Conservation (phyloP, 2,797 vertebrate species). For the Tenualosa ilisha region DNA sequence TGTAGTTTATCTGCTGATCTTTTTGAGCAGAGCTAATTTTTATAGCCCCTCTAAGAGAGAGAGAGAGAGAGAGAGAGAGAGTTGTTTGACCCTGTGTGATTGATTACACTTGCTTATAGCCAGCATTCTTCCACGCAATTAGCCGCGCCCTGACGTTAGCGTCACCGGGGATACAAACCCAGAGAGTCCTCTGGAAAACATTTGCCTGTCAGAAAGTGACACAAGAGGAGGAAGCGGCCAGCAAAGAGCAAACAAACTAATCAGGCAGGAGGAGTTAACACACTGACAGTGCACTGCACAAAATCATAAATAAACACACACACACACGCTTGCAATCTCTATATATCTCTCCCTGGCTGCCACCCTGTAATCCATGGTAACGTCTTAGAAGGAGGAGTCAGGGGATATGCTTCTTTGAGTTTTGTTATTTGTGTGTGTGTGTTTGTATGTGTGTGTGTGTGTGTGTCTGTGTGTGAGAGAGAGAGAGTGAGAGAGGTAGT, state of each 20-base stretch:
- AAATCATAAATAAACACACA: neutral
- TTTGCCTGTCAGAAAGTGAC: neutral
- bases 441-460: neutral
- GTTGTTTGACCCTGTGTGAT: neutral
- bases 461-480: slow-evolving; percentile 52
- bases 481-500: neutral
- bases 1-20: too few species aligned
- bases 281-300: neutral
- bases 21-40: too few species aligned
- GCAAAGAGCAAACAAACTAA: neutral
- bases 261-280: slow-evolving; percentile 9
- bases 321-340: slow-evolving; percentile 2
- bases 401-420: slow-evolving; percentile 48
- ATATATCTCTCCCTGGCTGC: slow-evolving; percentile 54
- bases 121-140: slow-evolving; percentile 12
- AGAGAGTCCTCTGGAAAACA: neutral
- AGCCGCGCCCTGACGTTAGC: neutral
- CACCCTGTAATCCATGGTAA: slow-evolving; percentile 75
- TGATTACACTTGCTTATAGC: neutral
- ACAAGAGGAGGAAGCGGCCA: neutral
- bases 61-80: too few species aligned
- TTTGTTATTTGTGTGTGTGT: slow-evolving; percentile 71
- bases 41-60: too few species aligned
- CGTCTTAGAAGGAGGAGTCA: slow-evolving; percentile 69
- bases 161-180: neutral